phyloP scores from a whole-genome alignment of 1,140 invertebrate species.

The Magallana angulata region DNA sequence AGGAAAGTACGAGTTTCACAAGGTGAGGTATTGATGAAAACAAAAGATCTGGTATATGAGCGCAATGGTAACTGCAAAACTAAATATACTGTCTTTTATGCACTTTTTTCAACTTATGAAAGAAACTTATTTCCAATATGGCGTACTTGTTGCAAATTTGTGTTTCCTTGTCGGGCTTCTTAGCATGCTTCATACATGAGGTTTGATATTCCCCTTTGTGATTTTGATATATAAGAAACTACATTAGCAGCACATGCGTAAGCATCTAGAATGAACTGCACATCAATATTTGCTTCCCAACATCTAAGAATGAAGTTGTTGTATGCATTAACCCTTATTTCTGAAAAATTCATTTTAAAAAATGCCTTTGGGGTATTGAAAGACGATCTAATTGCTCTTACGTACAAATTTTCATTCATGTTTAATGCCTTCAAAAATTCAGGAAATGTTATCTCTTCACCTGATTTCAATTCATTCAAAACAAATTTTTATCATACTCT shows the following conservation, averaged over 20 bases:
- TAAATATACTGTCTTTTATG: conserved; percentile 56
- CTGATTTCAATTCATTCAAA: conserved; percentile 19
- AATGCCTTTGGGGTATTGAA: conserved; percentile 34
- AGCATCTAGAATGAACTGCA: conserved; percentile 58
- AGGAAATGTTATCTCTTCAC: neutral
- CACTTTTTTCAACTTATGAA: conserved; percentile 24
- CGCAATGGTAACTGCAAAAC: conserved; percentile 56
- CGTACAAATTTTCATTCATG: conserved; percentile 25
- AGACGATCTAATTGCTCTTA: conserved; percentile 38
- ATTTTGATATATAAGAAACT: conserved; percentile 62
- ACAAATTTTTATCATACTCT: neutral
- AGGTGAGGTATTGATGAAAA: conserved; percentile 59
- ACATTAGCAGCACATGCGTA: conserved; percentile 61
- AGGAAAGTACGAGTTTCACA: conserved; percentile 46
- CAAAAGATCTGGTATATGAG: conserved; percentile 39
- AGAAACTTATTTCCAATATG: conserved; percentile 53
- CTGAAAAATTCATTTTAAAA: conserved; percentile 22
- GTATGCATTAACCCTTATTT: conserved; percentile 48
- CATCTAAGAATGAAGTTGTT: conserved; percentile 32
- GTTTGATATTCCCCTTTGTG: conserved; percentile 60
- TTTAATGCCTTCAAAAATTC: conserved; percentile 30
- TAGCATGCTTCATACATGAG: conserved; percentile 55
- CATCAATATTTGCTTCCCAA: conserved; percentile 53
- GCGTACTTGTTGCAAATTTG: conserved; percentile 60
- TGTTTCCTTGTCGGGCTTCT: conserved; percentile 61